Conservation (phyloP, 2,888 invertebrate genomes). For the Ormyrus thymus region DNA sequence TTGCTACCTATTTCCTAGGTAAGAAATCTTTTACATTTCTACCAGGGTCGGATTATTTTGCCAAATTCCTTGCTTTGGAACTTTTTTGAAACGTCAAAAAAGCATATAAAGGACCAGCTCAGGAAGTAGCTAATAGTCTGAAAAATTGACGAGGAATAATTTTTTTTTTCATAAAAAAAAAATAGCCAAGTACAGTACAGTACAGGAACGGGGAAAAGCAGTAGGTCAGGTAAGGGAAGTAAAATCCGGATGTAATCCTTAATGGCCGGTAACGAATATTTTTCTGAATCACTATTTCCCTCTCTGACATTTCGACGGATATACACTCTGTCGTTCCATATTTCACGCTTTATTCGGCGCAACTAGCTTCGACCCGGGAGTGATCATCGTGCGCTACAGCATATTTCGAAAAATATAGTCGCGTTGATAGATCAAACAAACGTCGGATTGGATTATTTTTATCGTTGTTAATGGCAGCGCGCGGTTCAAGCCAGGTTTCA, state of each 20-base stretch:
- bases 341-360: conserved; percentile 23
- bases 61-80: too few species aligned
- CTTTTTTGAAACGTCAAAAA: too few species aligned
- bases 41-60: too few species aligned
- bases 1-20: too few species aligned
- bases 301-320: conserved; percentile 17
- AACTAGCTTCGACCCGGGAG: conserved; percentile 3
- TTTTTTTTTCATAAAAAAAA: too few species aligned
- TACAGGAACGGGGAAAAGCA: too few species aligned
- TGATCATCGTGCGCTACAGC: conserved; percentile 27
- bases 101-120: too few species aligned
- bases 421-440: conserved; percentile 72
- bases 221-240: neutral
- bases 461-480: conserved; percentile 70
- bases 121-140: too few species aligned
- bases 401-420: conserved; percentile 58
- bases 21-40: too few species aligned
- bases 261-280: conserved; percentile 1
- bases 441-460: conserved; percentile 73
- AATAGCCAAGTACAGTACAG: too few species aligned
- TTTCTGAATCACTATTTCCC: conserved; percentile 19
- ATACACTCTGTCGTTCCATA: conserved; percentile 5
- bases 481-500: conserved; percentile 67
- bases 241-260: conserved; percentile 25
- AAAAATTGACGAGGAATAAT: too few species aligned